A percentile compares a stretch with the other conserved stretches of the same genome.
Conservation (phyloP, 2,888 invertebrate species). For the Tetranychus truncatus region DNA sequence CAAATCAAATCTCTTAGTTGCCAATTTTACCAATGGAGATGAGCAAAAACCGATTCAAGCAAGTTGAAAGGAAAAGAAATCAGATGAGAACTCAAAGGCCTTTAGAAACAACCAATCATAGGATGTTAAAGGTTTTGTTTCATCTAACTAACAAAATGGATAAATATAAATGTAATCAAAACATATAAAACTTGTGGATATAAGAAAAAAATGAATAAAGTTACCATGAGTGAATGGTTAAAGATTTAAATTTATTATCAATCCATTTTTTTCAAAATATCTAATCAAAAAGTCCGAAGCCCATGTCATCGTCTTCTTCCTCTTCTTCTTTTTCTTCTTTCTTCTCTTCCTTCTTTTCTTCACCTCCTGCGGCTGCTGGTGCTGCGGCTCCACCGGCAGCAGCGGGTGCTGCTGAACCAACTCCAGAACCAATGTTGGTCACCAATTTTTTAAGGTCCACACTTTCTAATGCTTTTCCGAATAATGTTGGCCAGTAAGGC, state of each 20-base stretch:
- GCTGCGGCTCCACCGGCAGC: slow-evolving; percentile 31
- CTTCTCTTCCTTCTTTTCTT: slow-evolving; percentile 25
- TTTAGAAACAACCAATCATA: not conserved
- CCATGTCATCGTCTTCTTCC: slow-evolving; percentile 29
- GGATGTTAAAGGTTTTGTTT: not conserved
- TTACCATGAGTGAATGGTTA: not conserved
- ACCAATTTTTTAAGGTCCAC: slow-evolving; percentile 80
- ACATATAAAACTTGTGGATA: not conserved
- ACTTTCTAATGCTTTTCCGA: slow-evolving; percentile 88
- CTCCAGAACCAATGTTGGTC: slow-evolving; percentile 77
- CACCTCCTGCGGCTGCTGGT: slow-evolving; percentile 36
- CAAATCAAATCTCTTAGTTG: not conserved
- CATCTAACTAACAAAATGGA: not conserved
- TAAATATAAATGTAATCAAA: not conserved
- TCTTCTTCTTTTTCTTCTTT: slow-evolving; percentile 28
- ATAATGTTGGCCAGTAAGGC: slow-evolving; percentile 90
- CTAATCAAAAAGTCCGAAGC: slow-evolving; percentile 51
- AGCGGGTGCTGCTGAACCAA: slow-evolving; percentile 57
- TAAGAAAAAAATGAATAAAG: not conserved
- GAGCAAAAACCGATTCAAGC: not conserved
- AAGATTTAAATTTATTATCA: not conserved
- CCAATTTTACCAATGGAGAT: not conserved
- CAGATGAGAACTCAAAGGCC: not conserved
- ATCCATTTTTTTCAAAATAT: not conserved
- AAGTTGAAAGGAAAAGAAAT: not conserved